Evolutionary conservation across 2,113 vertebrate species (phyloP), one percentile per base, ranked within the genome.

Genomic region (Microtus richardsoni): DNA sequence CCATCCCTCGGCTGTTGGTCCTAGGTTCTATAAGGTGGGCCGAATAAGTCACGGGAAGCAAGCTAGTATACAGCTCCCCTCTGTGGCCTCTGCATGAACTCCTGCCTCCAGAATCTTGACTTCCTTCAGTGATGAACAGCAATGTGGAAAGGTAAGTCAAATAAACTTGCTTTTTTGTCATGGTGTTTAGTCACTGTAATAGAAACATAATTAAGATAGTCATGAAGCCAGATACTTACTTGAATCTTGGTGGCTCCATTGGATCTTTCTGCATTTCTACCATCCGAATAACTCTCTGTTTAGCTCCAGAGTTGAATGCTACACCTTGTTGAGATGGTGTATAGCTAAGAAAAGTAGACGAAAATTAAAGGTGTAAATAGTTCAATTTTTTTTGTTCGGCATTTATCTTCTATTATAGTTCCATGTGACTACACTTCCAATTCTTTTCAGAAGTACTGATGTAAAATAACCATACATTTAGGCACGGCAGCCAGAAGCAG

Each of bases 181-280:
- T 71, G 70, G 17, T 39, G 36, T 10, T 71, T 39, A 3, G 11
- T 71, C 19, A 22, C 33, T 22, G 36, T n/a, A 39, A 73, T 4
- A 73, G 36, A 73, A 39, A 73, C 17, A 19, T 73, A 73, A 21
- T 71, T n/a, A 71, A 71, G 70, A 22, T 4, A 39, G 17, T 71
- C 70, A 71, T 3, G 36, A 73, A 86, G 33, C 60, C 62, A 88
- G 70, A 90, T 71, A 98, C 97, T 98, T 98, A 99, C 99, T 99
- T 99, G 96, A 99, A 99, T 62, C 99, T 99, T 90, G 99, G 99
- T 26, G 99, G 99, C 78, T 99, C 99, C 99, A 99, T 99, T 14
- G 99, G 99, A 92, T 99, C 99, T 96, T 99, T 99, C 97, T 99
- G 99, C 99, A 99, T 99, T 98, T 99, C 99, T 97, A 99, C 99